phyloP scores from a whole-genome alignment of 1,140 invertebrate species.

The Coptotermes formosanus region DNA sequence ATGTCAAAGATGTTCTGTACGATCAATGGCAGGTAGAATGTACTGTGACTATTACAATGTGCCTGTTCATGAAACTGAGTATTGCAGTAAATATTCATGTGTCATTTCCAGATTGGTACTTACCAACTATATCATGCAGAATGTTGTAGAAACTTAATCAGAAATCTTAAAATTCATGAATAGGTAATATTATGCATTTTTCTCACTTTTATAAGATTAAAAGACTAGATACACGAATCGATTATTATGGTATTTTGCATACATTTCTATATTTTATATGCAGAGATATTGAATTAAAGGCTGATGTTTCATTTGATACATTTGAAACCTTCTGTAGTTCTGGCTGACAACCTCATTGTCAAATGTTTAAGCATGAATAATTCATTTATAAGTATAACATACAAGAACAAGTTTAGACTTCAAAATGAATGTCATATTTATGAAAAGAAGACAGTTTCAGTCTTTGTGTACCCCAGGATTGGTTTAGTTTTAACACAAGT shows the following conservation, averaged over 20 bases:
- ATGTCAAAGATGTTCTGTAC: background rate
- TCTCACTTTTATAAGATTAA: background rate
- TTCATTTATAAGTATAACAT: background rate
- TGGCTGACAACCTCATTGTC: background rate
- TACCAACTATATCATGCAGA: no score
- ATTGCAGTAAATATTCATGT: background rate
- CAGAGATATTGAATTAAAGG: background rate
- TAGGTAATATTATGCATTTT: background rate
- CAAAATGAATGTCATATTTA: constrained; percentile 33
- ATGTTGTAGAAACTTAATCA: no score
- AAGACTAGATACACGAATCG: background rate
- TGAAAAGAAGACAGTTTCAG: no score
- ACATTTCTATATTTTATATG: background rate
- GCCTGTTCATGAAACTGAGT: background rate
- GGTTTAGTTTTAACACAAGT: no score
- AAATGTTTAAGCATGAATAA: background rate
- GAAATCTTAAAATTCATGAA: background rate
- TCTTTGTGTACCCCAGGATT: no score
- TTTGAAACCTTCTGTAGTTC: background rate
- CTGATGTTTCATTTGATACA: background rate
- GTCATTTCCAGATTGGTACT: background rate
- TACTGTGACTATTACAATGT: background rate
- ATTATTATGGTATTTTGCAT: background rate
- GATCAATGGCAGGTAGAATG: background rate
- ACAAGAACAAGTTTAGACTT: background rate